Base-by-base conservation (phyloP, 1,140 invertebrate species). In the Monochamus saltuarius region DNA sequence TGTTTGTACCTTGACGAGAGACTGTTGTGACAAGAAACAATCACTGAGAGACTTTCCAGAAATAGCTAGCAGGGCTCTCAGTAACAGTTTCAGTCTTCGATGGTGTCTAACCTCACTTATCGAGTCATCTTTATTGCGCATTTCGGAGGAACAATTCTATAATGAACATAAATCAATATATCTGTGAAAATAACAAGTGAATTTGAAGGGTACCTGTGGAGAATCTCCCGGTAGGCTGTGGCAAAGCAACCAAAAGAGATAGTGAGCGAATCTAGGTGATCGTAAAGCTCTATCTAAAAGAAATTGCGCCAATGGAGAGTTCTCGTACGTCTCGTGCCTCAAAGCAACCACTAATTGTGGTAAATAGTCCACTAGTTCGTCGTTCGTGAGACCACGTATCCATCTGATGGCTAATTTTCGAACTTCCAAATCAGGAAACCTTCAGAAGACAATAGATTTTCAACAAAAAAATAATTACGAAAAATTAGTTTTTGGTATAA, bases 301-400 rank as follows among this genome's bases (percentile, higher is more conserved):
- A 68, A 98, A 88, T 68, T 83, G 82, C 1, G 92, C 87, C 37
- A 97, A 78, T 0, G 91, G 84, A 35, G 92, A 96, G 43, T 89
- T 86, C 72, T 97, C 92, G 70, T 94, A 96, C 0, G 91, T 92
- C 76, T 98, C 96, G 75, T 94, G 94, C 62, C 96, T 93, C 17
- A 98, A 78, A 0, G 94, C 94, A 78, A 98, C 93, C 34, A 97
- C 87, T 29, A 99, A 80, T 72, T 99, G 96, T 0, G 96, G 96
- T 57, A 98, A 76, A 76, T 94, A 94, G 75, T 95, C 89, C 17
- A 92, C 87, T 7, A 99, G 74, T 70, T 95, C 92, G 77, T 98
- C 95, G 65, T 88, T 90, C 4, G 85, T 85, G 61, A 96, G 83
- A 17, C 83, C 78, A 29, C 85, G 82, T 46, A 98, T 85, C 85